These are phyloP conservation scores for Theonella swinhoei DNA, from an alignment of 37 sponge, comb jelly and placozoan species.

Conservation along the genomic window DNA sequence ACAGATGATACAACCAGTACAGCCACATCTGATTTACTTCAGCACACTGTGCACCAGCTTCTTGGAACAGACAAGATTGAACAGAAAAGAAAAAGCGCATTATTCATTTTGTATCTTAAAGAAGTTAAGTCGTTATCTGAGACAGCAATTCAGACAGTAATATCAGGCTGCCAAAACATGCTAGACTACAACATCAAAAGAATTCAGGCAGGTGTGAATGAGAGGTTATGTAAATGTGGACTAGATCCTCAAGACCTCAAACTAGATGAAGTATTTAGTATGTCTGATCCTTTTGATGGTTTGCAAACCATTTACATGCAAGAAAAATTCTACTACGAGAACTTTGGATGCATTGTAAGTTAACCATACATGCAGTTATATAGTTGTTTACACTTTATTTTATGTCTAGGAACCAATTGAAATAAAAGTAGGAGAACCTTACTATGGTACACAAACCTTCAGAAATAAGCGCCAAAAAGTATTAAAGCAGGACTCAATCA, in stretches of 20 bases:
- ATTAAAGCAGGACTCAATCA: neutral
- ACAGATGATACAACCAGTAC: too few species aligned
- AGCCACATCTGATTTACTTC: too few species aligned
- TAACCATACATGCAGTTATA: neutral
- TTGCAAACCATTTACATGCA: conserved; percentile 1
- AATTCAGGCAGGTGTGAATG: conserved; percentile 28
- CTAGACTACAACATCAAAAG: neutral
- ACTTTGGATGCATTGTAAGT: conserved; percentile 4
- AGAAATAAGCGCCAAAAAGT: neutral
- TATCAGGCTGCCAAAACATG: neutral
- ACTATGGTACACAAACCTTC: neutral
- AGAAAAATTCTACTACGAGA: neutral
- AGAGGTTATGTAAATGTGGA: neutral
- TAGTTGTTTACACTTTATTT: neutral
- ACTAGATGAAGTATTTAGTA: neutral
- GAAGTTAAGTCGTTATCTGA: neutral
- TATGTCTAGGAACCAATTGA: conserved; percentile 24
- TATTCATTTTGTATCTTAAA: conserved; percentile 15
- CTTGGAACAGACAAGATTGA: neutral
- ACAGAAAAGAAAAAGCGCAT: conserved; percentile 8
- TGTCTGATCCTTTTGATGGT: neutral
- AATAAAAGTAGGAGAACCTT: conserved; percentile 3
- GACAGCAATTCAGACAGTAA: neutral
- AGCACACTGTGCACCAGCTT: neutral
- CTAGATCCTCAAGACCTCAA: neutral